Conservation (phyloP, 2,113 vertebrate species). For the Vulpes ferrilata region DNA sequence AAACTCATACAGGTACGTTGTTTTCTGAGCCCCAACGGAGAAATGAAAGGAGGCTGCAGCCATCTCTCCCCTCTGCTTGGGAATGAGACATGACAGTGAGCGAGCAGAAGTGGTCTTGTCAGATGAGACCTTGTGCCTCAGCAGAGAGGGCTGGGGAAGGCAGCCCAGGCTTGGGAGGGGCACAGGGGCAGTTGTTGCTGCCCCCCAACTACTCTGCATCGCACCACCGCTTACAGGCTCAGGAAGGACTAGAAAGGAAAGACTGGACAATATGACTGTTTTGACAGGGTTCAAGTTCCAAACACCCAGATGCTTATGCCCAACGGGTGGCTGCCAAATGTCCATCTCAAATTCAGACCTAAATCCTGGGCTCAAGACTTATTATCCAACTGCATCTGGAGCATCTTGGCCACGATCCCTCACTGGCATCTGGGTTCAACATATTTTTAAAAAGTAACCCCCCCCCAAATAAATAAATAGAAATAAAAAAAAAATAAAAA, state of each 20-base stretch:
- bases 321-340: neutral
- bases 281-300: neutral
- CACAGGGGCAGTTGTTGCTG: neutral
- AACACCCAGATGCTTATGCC: neutral
- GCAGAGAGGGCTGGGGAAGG: neutral
- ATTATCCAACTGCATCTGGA: neutral
- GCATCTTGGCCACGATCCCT: neutral
- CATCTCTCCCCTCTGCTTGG: neutral
- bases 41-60: neutral
- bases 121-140: neutral
- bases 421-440: neutral
- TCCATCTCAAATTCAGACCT: neutral
- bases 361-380: neutral
- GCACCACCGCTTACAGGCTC: neutral
- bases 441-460: neutral
- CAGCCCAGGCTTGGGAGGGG: neutral
- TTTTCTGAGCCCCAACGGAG: neutral
- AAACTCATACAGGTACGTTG: neutral
- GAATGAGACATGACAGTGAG: neutral
- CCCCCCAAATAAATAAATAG: too few relatives aligned
- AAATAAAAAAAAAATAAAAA: neutral
- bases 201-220: neutral
- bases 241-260: neutral
- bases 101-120: neutral
- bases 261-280: neutral